Conservation (phyloP, 2,113 vertebrate genomes). For the Mandrillus leucophaeus region DNA sequence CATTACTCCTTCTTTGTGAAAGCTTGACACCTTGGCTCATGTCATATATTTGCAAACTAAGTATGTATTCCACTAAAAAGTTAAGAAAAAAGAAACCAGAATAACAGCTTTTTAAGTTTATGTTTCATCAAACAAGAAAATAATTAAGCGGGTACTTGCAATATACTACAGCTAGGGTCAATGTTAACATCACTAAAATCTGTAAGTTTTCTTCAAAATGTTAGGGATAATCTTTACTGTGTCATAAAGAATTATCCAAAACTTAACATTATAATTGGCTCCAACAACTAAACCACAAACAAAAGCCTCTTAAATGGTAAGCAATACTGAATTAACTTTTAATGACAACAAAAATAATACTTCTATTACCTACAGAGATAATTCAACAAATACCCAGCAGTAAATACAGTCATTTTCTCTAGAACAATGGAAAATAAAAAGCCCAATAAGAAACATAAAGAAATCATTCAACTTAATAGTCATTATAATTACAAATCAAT, state of each 20-base stretch:
- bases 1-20: constrained; percentile 42
- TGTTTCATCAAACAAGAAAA: constrained; percentile 58
- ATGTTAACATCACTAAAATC: constrained; percentile 25
- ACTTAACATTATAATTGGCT: constrained; percentile 7
- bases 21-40: constrained; percentile 50
- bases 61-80: constrained; percentile 51
- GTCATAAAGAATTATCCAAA: neutral
- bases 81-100: constrained; percentile 46
- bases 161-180: neutral
- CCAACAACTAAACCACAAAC: constrained; percentile 21
- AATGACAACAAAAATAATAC: neutral
- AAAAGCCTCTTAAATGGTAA: constrained; percentile 16
- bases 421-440: constrained; percentile 13
- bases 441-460: neutral
- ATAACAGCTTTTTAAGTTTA: constrained; percentile 5
- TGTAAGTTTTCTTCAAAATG: constrained; percentile 48
- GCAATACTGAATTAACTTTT: constrained; percentile 33
- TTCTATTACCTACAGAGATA: neutral
- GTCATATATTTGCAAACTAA: constrained; percentile 59
- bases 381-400: neutral
- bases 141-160: neutral
- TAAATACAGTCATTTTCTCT: constrained; percentile 30
- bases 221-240: neutral
- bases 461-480: constrained; percentile 35
- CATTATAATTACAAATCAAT: constrained; percentile 52